These are phyloP conservation scores for Tachysurus fulvidraco DNA, from an alignment of 2,113 vertebrate species.

Conservation along the genomic window DNA sequence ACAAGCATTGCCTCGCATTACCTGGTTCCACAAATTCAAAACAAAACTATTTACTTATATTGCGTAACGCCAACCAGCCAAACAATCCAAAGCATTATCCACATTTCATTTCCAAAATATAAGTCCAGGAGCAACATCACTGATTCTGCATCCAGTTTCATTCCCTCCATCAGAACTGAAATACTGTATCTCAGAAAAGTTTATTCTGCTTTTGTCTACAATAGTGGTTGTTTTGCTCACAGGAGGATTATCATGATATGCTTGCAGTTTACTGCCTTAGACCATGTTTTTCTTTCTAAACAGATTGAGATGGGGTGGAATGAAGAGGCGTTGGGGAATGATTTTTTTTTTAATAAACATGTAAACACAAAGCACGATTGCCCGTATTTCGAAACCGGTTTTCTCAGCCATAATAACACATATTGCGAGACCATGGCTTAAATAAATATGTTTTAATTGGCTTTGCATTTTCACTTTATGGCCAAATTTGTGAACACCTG, in stretches of 20 bases:
- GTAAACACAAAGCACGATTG: neutral
- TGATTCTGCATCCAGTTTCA: neutral
- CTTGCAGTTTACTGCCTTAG: neutral
- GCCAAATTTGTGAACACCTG: neutral
- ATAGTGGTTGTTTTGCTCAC: neutral
- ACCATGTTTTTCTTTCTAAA: neutral
- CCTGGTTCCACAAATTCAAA: neutral
- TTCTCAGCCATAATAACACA: neutral
- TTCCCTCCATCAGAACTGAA: neutral
- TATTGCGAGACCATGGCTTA: neutral
- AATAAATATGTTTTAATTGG: neutral
- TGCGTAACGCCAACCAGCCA: neutral
- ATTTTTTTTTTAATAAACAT: neutral
- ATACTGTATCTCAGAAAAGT: neutral
- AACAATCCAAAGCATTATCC: neutral
- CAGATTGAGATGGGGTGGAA: neutral
- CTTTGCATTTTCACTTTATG: neutral
- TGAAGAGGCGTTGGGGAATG: neutral
- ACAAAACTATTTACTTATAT: neutral
- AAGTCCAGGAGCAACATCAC: neutral
- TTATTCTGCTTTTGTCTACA: neutral
- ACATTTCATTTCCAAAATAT: neutral
- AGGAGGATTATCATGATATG: neutral
- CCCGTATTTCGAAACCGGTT: neutral
- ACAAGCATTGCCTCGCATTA: neutral